phyloP scores from a whole-genome alignment of 2,888 invertebrate species.

The Oscheius myriophilus region DNA sequence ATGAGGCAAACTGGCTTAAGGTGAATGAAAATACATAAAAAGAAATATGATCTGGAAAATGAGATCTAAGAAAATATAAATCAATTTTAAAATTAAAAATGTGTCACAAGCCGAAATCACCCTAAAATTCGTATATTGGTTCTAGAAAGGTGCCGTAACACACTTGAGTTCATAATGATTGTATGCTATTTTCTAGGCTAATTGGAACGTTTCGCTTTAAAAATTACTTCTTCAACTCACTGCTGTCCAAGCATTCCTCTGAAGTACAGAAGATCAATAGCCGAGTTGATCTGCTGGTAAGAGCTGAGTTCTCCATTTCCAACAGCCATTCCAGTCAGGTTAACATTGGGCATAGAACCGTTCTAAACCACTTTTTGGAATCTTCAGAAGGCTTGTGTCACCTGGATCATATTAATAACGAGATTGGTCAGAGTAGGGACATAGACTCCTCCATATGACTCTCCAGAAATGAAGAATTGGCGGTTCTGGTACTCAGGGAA shows the following conservation, averaged over 20 bases:
- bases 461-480: constrained; percentile 71
- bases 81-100: too few species aligned
- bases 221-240: constrained; percentile 32
- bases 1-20: too few species aligned
- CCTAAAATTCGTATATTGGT: too few species aligned
- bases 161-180: too few species aligned
- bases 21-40: too few species aligned
- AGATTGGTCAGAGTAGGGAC: constrained; percentile 70
- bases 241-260: constrained; percentile 57
- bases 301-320: constrained; percentile 66
- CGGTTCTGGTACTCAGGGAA: constrained; percentile 72
- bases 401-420: constrained; percentile 47
- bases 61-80: too few species aligned
- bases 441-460: constrained; percentile 74
- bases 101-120: too few species aligned
- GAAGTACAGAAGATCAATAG: constrained; percentile 57
- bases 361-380: constrained; percentile 27
- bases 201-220: too few species aligned
- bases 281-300: constrained; percentile 55
- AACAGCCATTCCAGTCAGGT: constrained; percentile 64
- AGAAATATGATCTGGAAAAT: too few species aligned
- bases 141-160: too few species aligned
- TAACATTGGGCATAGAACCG: constrained; percentile 46
- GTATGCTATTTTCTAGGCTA: too few species aligned
- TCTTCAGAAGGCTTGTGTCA: constrained; percentile 6